Conservation (phyloP, 2,113 vertebrate genomes). For the Benitochromis conjunctus region DNA sequence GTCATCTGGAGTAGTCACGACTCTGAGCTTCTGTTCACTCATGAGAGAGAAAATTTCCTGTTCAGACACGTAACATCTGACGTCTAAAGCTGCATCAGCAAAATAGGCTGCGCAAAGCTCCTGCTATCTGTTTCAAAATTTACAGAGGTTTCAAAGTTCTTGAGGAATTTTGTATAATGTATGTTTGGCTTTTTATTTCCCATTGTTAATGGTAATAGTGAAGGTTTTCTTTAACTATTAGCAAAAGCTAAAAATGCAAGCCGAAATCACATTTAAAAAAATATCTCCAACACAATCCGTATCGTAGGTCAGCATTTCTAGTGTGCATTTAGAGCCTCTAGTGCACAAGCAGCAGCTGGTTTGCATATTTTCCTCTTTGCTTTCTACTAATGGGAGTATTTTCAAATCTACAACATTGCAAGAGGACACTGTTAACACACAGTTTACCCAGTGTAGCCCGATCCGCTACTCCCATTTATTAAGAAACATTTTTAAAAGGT, state of each 20-base stretch:
- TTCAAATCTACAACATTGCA: background rate
- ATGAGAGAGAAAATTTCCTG: constrained; percentile 15
- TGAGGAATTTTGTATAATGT: background rate
- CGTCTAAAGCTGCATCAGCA: background rate
- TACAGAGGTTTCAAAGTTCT: background rate
- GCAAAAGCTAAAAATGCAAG: background rate
- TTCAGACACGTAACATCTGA: background rate
- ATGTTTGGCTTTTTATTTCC: background rate
- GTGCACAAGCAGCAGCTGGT: background rate
- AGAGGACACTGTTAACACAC: background rate
- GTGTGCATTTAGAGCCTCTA: background rate
- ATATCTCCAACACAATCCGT: background rate
- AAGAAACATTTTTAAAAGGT: background rate
- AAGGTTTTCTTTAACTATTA: background rate
- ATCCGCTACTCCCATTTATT: background rate
- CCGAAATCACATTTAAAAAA: background rate
- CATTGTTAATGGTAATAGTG: background rate
- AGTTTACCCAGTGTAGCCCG: background rate
- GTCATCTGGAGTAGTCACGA: background rate
- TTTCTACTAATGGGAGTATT: background rate
- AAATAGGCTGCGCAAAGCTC: background rate
- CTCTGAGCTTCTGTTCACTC: background rate
- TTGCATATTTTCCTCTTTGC: background rate
- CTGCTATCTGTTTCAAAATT: background rate
- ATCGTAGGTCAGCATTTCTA: background rate